These are phyloP conservation scores for Epinotia nisella DNA, from an alignment of 2,888 invertebrate genomes.

Conservation along the genomic window DNA sequence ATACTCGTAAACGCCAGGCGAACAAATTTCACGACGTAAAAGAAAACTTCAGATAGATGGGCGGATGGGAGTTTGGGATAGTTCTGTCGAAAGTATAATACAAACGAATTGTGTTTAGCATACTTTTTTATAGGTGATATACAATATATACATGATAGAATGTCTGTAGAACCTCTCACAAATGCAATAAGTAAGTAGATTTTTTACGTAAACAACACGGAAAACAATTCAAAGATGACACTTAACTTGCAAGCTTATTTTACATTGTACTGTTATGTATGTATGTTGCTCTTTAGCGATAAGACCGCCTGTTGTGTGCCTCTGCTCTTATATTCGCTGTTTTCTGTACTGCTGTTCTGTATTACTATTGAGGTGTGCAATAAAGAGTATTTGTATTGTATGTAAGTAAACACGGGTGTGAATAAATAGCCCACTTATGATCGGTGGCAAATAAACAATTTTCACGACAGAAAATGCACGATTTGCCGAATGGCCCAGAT, in stretches of 20 bases:
- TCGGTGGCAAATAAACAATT: neutral
- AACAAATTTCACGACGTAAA: neutral
- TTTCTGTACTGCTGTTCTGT: no score
- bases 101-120: no score
- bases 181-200: no score
- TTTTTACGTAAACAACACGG: no score
- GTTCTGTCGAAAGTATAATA: neutral
- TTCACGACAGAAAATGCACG: conserved; percentile 21
- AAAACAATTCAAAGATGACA: no score
- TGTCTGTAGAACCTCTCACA: no score
- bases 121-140: neutral
- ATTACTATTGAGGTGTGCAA: no score
- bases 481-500: conserved; percentile 40
- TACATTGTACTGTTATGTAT: no score
- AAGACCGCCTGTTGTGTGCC: no score
- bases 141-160: neutral
- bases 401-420: neutral
- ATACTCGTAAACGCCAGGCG: conserved; percentile 4
- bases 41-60: neutral
- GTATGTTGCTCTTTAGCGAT: no score
- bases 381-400: neutral
- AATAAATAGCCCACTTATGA: neutral
- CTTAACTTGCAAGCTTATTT: no score
- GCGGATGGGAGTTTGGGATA: neutral
- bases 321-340: no score